Percentiles rank a stretch among this genome's conserved stretches.
These are phyloP conservation scores for Hypolimnas misippus DNA, from an alignment of 2,888 invertebrate genomes.

Conservation along the genomic window DNA sequence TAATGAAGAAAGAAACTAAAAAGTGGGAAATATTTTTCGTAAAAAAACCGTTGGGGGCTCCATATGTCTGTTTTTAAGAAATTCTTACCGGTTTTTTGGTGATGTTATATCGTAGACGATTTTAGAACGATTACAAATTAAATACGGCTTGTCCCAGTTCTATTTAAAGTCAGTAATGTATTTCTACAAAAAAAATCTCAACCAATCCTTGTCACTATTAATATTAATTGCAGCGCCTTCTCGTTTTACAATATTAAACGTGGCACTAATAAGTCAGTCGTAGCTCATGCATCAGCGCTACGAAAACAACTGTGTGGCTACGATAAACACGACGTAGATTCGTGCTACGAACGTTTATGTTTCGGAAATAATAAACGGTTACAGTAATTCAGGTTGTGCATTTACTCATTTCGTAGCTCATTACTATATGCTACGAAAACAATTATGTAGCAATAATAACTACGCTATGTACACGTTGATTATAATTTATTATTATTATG, in stretches of 20 bases:
- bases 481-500: background rate
- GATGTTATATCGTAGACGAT: no score
- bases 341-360: slow-evolving; percentile 3
- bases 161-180: no score
- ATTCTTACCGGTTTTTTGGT: no score
- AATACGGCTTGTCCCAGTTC: no score
- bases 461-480: background rate
- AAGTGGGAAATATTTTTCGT: no score
- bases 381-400: background rate
- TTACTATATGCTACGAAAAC: background rate
- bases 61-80: no score
- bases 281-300: slow-evolving; percentile 26
- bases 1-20: no score
- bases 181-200: no score
- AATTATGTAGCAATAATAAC: background rate
- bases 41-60: no score
- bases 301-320: slow-evolving; percentile 31
- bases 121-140: no score
- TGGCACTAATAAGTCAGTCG: slow-evolving; percentile 26
- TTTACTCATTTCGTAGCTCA: background rate
- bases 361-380: slow-evolving; percentile 13
- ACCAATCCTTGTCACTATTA: background rate
- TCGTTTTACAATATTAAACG: slow-evolving; percentile 14
- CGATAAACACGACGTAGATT: slow-evolving; percentile 24
- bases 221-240: slow-evolving; percentile 7